Percentiles rank a stretch among this genome's conserved stretches.
phyloP scores from a whole-genome alignment of 2,113 vertebrate species.

The Centropus bengalensis region DNA sequence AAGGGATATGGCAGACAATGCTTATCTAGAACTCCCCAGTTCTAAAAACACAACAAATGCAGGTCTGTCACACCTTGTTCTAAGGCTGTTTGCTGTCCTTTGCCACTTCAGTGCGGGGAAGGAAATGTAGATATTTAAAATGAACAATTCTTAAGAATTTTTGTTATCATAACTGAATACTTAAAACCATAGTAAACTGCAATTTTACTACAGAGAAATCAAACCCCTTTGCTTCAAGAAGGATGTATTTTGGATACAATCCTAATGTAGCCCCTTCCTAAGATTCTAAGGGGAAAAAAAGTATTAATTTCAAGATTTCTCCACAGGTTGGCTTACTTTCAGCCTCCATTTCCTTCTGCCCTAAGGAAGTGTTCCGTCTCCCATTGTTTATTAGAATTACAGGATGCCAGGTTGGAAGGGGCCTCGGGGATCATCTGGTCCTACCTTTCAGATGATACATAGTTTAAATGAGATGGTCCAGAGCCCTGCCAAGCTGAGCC shows the following conservation, averaged over 20 bases:
- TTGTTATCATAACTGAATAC: neutral
- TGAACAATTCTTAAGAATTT: neutral
- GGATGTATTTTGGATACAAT: neutral
- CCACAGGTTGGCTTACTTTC: neutral
- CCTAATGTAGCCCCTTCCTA: neutral
- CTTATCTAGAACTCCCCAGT: no score
- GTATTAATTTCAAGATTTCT: neutral
- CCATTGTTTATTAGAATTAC: neutral
- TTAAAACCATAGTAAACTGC: neutral
- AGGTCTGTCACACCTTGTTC: neutral
- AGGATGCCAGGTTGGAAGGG: no score
- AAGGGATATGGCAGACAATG: neutral
- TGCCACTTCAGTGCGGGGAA: neutral
- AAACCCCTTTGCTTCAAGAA: neutral
- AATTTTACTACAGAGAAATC: neutral
- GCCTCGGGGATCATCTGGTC: no score
- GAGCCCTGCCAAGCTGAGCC: no score
- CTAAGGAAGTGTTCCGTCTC: neutral
- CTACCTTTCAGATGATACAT: no score
- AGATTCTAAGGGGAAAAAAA: neutral
- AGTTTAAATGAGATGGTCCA: no score
- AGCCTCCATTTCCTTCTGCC: neutral
- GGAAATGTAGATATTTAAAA: neutral
- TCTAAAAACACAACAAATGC: neutral
- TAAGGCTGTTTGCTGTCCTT: neutral